Evolutionary conservation across 2,888 invertebrate genomes (phyloP).

Genomic region (Drosophila kanekoi): DNA sequence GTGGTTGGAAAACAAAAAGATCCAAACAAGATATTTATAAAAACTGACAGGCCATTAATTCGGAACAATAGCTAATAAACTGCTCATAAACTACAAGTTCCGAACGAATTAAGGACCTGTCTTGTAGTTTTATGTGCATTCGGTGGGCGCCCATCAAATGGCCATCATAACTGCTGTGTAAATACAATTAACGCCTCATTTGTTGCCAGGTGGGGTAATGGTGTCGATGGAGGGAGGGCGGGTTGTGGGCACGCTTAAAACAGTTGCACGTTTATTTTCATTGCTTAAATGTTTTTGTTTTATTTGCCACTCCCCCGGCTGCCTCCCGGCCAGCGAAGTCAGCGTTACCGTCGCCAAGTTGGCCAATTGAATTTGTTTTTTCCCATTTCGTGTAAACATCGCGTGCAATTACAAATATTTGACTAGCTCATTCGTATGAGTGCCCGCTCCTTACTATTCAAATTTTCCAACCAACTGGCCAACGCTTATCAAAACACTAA

Average conservation of each 20-base stretch:
- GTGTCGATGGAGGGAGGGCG: neutral
- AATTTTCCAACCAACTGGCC: conserved; percentile 52
- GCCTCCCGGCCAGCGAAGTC: neutral
- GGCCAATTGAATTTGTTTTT: conserved; percentile 49
- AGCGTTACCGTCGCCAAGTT: conserved; percentile 20
- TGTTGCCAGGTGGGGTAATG: conserved; percentile 7
- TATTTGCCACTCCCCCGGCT: conserved; percentile 41
- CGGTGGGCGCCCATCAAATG: conserved; percentile 17
- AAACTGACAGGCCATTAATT: conserved; percentile 24
- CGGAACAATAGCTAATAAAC: conserved; percentile 9
- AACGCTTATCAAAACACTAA: conserved; percentile 66
- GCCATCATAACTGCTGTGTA: conserved; percentile 51
- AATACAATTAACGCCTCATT: conserved; percentile 70
- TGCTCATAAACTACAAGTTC: conserved; percentile 16
- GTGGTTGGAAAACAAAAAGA: neutral
- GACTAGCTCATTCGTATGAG: conserved; percentile 30
- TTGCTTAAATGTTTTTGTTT: conserved; percentile 50
- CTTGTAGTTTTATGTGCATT: conserved; percentile 17
- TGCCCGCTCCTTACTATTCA: conserved; percentile 10
- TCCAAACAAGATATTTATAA: conserved; percentile 3
- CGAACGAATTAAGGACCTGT: conserved; percentile 27
- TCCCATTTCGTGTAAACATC: conserved; percentile 73
- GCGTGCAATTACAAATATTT: conserved; percentile 73
- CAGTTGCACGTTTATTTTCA: conserved; percentile 60
- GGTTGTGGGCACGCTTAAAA: conserved; percentile 38